A percentile compares a stretch with the other conserved stretches of the same genome.
Conservation (phyloP, 2,797 vertebrate genomes). For the Lerista edwardsae region DNA sequence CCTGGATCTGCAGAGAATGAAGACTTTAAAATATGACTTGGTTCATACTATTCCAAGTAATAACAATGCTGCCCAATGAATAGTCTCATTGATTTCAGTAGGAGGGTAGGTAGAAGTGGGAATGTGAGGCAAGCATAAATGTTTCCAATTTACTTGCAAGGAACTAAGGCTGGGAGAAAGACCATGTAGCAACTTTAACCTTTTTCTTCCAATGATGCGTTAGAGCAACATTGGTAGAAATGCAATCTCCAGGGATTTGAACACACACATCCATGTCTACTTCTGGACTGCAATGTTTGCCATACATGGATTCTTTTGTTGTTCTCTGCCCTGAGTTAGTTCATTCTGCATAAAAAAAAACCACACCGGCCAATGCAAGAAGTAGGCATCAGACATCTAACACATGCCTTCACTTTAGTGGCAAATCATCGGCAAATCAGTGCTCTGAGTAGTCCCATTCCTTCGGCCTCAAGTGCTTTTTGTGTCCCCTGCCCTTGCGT, state of each 20-base stretch:
- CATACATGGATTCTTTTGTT: accelerated
- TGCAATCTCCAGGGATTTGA: no score
- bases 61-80: background rate
- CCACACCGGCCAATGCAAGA: background rate
- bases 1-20: background rate
- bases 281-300: background rate
- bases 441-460: accelerated
- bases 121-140: background rate
- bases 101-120: background rate
- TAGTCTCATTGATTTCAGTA: background rate
- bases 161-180: background rate
- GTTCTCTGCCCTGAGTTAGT: constrained; percentile 37
- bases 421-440: constrained; percentile 7
- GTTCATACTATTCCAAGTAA: no score
- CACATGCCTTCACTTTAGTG: background rate
- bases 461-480: background rate
- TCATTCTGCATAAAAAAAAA: background rate
- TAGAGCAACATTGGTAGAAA: no score
- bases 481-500: background rate
- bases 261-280: background rate
- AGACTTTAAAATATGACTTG: background rate
- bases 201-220: no score
- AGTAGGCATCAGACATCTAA: background rate
- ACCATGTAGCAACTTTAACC: background rate
- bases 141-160: background rate